A percentile compares a stretch with the other conserved stretches of the same genome.
These are phyloP conservation scores for Papilio helenus DNA, from an alignment of 1,140 invertebrate species.

Conservation along the genomic window DNA sequence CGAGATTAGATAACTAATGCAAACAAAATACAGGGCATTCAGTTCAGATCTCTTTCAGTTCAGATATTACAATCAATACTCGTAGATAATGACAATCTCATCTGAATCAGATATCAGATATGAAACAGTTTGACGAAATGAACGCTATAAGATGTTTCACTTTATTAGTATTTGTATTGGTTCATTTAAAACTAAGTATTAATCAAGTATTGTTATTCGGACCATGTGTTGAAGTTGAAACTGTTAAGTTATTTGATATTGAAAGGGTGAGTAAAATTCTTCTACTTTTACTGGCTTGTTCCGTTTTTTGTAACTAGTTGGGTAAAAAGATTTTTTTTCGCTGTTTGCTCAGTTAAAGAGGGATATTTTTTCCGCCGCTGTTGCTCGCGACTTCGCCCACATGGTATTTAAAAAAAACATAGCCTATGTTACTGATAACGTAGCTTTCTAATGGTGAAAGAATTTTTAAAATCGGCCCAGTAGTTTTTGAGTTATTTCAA, in stretches of 20 bases:
- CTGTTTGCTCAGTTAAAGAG: too few relatives aligned
- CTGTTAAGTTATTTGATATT: constrained; percentile 67
- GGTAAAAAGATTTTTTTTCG: too few relatives aligned
- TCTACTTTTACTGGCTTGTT: too few relatives aligned
- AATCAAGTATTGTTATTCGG: constrained; percentile 67
- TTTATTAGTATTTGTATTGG: background rate
- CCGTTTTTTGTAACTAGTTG: too few relatives aligned
- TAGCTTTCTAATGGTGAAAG: too few relatives aligned
- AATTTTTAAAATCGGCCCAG: too few relatives aligned
- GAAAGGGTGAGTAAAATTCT: constrained; percentile 50
- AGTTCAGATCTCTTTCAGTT: background rate
- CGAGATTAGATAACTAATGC: background rate
- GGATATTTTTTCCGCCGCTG: too few relatives aligned
- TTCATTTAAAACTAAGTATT: constrained; percentile 40
- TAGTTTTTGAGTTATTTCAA: too few relatives aligned
- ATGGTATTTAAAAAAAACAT: too few relatives aligned
- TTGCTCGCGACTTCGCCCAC: too few relatives aligned
- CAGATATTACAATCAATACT: constrained; percentile 37
- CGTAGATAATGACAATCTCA: constrained; percentile 36
- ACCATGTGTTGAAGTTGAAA: constrained; percentile 54
- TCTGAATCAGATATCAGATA: background rate
- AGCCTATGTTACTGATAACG: too few relatives aligned
- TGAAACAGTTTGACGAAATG: constrained; percentile 27
- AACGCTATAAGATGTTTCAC: background rate
- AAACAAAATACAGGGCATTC: background rate